Base-by-base conservation (phyloP, 2,888 invertebrate species). In the Epirrhoe alternata region DNA sequence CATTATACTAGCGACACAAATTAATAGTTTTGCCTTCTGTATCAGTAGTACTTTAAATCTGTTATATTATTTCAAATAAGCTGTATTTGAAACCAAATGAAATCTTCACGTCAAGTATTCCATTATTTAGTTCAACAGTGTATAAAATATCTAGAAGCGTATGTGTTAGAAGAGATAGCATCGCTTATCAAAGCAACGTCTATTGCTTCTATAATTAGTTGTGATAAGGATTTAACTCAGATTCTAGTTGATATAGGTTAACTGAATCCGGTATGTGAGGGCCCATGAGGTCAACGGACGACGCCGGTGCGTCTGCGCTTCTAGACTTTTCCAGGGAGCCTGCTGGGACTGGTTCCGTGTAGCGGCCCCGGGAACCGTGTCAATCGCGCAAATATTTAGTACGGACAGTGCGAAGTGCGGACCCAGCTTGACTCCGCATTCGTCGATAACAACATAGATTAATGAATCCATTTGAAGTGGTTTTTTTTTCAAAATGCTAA, bases 331-430 rank as follows among this genome's bases (percentile, higher is more conserved):
- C 70, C 72, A 74, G 74, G 68, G 58, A 24, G 24, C 24, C 24
- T 70, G 69, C 62, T 49, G 70, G 66, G 71, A 83, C 85, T 74
- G 82, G 87, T 85, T 85, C 79, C 81, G 80, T 69, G 77, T 83
- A 82, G 82, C 84, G 82, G 76, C 72, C 72, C 68, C 66, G 74
- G 77, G 78, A 78, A 78, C 79, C 78, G 79, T 80, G 84, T 79
- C 82, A 80, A 72, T 72, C 74, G 70, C 71, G 74, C 77, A 72
- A 77, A 71, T 76, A 80, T 75, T 77, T 72, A 78, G 75, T 68
- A 56, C 76, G 57, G 64, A 61, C 69, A 16, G 12, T 64, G 38
- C 53, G 53, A 38, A 61, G 68, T 17, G 12, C 66, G 38, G 57
- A 57, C 49, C 24, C 51, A 16, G 63, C 52, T 33, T n/a, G n/a